Evolutionary conservation across 2,888 invertebrate species (phyloP).

Genomic region (Morinoia aosen): DNA sequence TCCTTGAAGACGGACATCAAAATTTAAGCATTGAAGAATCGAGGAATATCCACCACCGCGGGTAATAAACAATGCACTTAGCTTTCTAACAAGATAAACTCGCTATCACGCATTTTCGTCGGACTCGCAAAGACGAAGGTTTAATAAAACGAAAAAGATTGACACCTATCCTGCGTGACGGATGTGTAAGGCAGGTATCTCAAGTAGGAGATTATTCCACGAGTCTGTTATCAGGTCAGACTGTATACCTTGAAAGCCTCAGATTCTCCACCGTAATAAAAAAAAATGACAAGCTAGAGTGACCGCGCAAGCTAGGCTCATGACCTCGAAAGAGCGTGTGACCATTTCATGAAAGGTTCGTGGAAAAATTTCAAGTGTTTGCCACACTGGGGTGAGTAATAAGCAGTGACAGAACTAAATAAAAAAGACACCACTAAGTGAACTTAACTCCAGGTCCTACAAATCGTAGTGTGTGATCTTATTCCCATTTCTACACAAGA

Average conservation of each 20-base stretch:
- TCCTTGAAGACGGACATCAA: neutral
- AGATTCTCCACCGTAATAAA: neutral
- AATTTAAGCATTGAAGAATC: neutral
- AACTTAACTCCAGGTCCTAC: no score
- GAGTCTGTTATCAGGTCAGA: neutral
- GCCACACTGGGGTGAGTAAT: neutral
- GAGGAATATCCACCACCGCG: neutral
- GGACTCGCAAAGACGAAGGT: neutral
- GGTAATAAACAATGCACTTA: neutral
- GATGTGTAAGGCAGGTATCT: neutral
- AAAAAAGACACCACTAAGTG: neutral
- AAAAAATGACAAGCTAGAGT: neutral
- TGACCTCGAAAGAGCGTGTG: neutral
- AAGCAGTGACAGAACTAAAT: neutral
- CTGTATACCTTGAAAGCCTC: neutral
- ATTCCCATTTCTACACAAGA: no score
- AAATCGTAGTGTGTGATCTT: no score
- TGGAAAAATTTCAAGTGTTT: neutral
- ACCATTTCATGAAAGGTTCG: neutral
- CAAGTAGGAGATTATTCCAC: neutral
- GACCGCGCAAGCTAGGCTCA: neutral
- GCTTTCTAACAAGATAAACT: neutral
- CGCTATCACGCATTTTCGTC: neutral
- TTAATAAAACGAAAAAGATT: neutral
- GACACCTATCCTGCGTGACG: neutral